A percentile compares a stretch with the other conserved stretches of the same genome.
Evolutionary conservation across 2,113 vertebrate species (phyloP).

Genomic region (Gnathonemus echidnorhynchus): DNA sequence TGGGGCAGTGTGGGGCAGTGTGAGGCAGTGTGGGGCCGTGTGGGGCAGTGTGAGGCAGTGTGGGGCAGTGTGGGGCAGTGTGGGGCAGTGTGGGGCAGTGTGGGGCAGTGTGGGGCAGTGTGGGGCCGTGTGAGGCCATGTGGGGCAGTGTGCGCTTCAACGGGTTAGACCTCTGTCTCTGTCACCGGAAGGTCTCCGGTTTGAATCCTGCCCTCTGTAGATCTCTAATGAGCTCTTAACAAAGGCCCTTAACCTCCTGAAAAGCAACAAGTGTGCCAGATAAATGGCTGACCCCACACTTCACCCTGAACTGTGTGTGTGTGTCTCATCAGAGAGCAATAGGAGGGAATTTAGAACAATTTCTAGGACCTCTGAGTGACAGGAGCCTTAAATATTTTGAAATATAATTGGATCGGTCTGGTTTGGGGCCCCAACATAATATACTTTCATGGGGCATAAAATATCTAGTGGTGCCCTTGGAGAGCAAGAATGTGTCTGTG

Average conservation of each 20-base stretch:
- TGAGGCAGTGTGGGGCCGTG: too few species aligned
- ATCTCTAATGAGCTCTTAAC: neutral
- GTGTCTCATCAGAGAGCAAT: neutral
- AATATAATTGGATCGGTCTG: neutral
- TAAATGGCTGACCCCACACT: neutral
- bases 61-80: too few species aligned
- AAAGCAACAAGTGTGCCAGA: neutral
- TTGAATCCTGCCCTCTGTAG: neutral
- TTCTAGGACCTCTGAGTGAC: neutral
- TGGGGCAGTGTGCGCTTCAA: neutral
- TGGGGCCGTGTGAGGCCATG: too few species aligned
- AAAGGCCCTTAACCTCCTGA: neutral
- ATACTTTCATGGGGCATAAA: neutral
- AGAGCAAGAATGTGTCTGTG: neutral
- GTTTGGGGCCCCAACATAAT: neutral
- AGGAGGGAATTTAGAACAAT: neutral
- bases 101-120: too few species aligned
- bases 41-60: too few species aligned
- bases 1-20: too few species aligned
- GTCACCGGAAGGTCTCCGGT: neutral
- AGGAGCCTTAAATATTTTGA: neutral
- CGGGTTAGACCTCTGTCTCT: neutral
- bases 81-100: too few species aligned
- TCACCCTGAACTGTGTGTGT: neutral
- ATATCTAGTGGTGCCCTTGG: neutral